phyloP scores from a whole-genome alignment of 2,113 vertebrate species.

The Speoplatyrhinus poulsoni region DNA sequence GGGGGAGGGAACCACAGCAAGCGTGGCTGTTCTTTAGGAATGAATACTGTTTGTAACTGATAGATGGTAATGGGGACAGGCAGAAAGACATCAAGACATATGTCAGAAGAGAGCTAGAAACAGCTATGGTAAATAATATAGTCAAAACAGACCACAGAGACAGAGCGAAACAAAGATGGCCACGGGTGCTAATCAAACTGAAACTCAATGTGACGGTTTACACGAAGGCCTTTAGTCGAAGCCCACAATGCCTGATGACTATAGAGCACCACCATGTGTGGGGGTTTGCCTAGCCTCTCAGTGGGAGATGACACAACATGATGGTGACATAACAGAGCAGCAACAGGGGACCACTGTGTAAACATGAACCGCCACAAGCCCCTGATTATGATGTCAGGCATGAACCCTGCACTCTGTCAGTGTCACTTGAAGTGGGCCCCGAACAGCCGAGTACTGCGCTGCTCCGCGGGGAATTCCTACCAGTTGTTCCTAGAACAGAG shows the following conservation, averaged over 20 bases:
- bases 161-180: neutral
- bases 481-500: no score
- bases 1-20: slow-evolving; percentile 10
- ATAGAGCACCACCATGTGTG: slow-evolving; percentile 23
- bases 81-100: neutral
- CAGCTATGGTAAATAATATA: neutral
- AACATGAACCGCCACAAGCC: slow-evolving; percentile 11
- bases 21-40: neutral
- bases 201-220: neutral
- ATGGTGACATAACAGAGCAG: slow-evolving; percentile 46
- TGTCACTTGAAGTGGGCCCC: slow-evolving; percentile 7
- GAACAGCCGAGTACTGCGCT: no score
- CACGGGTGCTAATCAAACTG: neutral
- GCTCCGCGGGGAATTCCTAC: no score
- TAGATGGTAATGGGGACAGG: neutral
- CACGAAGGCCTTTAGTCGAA: neutral
- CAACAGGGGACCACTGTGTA: slow-evolving; percentile 14
- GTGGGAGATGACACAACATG: slow-evolving; percentile 49
- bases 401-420: slow-evolving; percentile 32
- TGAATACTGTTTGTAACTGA: neutral
- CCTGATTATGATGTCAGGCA: slow-evolving; percentile 26
- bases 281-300: slow-evolving; percentile 17
- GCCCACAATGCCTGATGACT: slow-evolving; percentile 22
- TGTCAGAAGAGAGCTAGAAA: neutral
- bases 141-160: neutral